Base-by-base conservation (phyloP, 2,113 vertebrate species). In the Dunckerocampus dactyliophorus region DNA sequence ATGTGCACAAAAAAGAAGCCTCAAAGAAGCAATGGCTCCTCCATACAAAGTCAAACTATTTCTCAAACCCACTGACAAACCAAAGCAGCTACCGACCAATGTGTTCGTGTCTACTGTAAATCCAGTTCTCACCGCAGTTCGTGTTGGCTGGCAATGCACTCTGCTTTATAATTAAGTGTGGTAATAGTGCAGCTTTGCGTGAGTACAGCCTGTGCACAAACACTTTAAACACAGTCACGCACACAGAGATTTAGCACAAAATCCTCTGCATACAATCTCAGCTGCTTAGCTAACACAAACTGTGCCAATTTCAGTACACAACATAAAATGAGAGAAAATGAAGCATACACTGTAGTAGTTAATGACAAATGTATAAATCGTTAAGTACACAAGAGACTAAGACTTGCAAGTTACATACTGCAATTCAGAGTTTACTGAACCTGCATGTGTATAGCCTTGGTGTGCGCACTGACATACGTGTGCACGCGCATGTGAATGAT, bases 61-160 rank as follows among this genome's bases (percentile, higher is more conserved):
- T 53, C 62, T 63, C 65, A 74, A 82, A 80, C 63, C 64, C 74
- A 72, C 71, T 67, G 50, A 76, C 57, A 74, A 65, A 84, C 71
- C 74, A 64, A 62, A 72, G 17, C 67, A 59, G 80, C 77, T 76
- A 75, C 80, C 54, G 47, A 72, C 52, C 63, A 63, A 54, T 16
- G 15, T 58, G 48, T 60, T 65, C 45, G 60, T 75, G 61, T 65
- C 71, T 57, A 57, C 71, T 74, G 69, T 67, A 61, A 67, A 75
- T 69, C 61, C 49, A 63, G 47, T 60, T 63, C 55, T 78, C 63
- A 43, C 58, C 68, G 66, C n/a, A 49, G 65, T 67, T 60, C n/a
- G 11, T 69, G 63, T 79, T 72, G 63, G 71, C 71, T 65, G 69
- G 47, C 7, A 15, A 66, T 19, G 46, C 39, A 13, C 31, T 8